Evolutionary conservation across 2,797 vertebrate species (phyloP), one percentile per base, ranked within the genome.

Genomic region (Etheostoma perlongum): DNA sequence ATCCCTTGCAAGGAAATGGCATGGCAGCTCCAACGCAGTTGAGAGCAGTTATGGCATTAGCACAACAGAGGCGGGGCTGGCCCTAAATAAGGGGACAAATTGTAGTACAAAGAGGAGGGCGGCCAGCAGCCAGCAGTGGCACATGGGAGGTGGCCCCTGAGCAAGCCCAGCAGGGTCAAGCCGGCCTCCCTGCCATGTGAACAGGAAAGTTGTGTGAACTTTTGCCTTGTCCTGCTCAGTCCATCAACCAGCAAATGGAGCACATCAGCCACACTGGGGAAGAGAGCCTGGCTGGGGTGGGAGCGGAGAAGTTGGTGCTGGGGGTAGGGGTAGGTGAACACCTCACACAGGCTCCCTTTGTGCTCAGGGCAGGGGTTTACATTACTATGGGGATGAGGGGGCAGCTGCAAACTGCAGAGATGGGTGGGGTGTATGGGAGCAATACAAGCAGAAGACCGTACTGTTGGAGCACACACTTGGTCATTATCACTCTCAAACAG

Each of bases 181-280:
- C 67, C 42, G 13, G 74, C 83, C 89, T 88, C 85, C 93, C 92
- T 90, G 91, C 93, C 94, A 95, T 96, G 94, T 95, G 96, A 97
- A 96, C 96, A 97, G 97, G 97, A 98, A 99, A 98, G 96, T 96
- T 96, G 95, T 96, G 96, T 94, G 97, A 97, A 97, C 97, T 96
- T 96, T 97, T 96, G 95, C 96, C 96, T 97, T 92, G 86, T 94
- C 92, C 90, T 83, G 83, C 90, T 95, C 95, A 95, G 95, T 96
- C 95, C 96, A 96, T 98, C 97, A 98, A 95, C 93, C 94, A 96
- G 95, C 95, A 97, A 98, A 97, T 97, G 97, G 96, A 96, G 95
- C 96, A 97, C 91, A 95, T 96, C 96, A 94, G 71, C 86, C 93
- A 85, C 88, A 92, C 90, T 85, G 91, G 81, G 88, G 82, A 84